Evolutionary conservation across 2,113 vertebrate genomes (phyloP), one percentile per base, ranked within the genome.

Genomic region (Sardina pilchardus): DNA sequence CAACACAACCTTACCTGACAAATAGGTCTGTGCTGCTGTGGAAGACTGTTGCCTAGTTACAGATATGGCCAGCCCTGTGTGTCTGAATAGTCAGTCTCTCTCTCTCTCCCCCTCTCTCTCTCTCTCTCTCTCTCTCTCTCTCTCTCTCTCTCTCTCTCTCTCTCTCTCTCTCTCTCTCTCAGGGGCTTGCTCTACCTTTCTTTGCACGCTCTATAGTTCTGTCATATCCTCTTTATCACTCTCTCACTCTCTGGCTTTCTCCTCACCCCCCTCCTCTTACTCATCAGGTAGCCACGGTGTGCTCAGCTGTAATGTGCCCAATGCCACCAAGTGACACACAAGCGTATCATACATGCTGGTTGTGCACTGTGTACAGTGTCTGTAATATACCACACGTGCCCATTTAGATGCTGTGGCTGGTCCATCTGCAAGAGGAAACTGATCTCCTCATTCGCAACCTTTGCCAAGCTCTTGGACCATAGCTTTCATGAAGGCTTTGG

Each of bases 1-100:
- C 71, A 78, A 36, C 83, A 89, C 30, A 56, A 90, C 89, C 26
- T 43, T 39, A 86, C 30, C 86, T 8, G 80, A 87, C 88, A 16
- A 53, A 83, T 85, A 90, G 81, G 47, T 88, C 83, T 91, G 88
- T 24, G 71, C 71, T 78, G 34, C 71, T 78, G 30, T 36, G 71
- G 30, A 78, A 78, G 26, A 78, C 71, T 36, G 71, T 78, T 78
- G 71, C 71, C 71, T 78, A 78, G 71, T 78, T 78, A 78, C 71
- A 78, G 71, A 78, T 78, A 34, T 34, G 26, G 71, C 71, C 71
- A 78, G 71, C 63, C 71, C 26, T 63, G 30, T 36, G 71, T 78
- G 71, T 78, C 71, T 34, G 3, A 78, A 78, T 36, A 78, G 71
- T 16, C 71, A 36, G 30, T 6, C 71, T 39, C 71, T n/a, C 50